Percentiles rank a stretch among this genome's conserved stretches.
phyloP scores from a whole-genome alignment of 2,113 vertebrate species.

The Dasyprocta punctata region DNA sequence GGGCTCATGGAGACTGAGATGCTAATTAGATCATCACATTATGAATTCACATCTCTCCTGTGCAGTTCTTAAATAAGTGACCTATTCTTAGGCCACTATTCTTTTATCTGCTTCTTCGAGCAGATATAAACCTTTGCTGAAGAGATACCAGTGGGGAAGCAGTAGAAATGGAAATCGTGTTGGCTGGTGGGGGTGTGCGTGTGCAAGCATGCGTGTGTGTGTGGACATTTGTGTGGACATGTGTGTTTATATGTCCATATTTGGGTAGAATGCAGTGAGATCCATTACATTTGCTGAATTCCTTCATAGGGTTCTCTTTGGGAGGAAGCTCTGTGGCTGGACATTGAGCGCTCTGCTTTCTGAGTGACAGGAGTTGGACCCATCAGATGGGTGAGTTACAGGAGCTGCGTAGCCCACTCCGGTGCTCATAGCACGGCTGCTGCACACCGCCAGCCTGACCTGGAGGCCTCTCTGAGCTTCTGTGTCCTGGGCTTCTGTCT shows the following conservation, averaged over 20 bases:
- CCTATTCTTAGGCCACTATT: neutral
- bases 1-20: neutral
- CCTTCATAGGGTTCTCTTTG: neutral
- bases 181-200: neutral
- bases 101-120: slow-evolving; percentile 20
- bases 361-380: neutral
- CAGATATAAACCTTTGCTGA: neutral
- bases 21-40: neutral
- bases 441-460: accelerated
- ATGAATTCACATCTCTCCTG: neutral
- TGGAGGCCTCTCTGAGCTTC: neutral
- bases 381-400: neutral
- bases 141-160: neutral
- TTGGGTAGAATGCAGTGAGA: neutral
- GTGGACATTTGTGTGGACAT: neutral
- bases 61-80: neutral
- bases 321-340: neutral
- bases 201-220: accelerated
- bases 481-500: neutral
- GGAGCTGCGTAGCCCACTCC: accelerated
- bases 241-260: accelerated
- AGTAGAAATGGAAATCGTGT: neutral
- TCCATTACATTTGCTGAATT: neutral
- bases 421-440: accelerated
- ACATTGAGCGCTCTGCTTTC: neutral